Base-by-base conservation (phyloP, 2,797 vertebrate genomes). In the Labeo calbasu region DNA sequence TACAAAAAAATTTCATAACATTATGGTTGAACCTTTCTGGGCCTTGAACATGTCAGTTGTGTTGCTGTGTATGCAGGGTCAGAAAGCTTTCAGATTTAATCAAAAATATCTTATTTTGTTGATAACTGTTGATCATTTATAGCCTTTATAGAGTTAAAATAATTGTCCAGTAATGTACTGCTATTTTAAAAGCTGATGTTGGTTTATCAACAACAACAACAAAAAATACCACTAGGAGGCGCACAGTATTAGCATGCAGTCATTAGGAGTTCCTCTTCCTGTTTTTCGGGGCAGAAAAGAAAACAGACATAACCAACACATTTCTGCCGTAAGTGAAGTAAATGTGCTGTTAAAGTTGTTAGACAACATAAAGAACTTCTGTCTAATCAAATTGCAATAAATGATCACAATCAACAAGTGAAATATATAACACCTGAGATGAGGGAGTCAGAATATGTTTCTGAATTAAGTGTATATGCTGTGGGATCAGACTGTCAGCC, bases 151-250 rank as follows among this genome's bases (percentile, higher is more conserved):
- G 25, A 5, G 2, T 65, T 32, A 65, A 65, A 32, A 65, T 55
- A n/a, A 8, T 55, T 75, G 5, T 55, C 25, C 70, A 51, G 17
- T 19, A 40, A 68, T 68, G 8, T 36, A 40, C 0, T 36, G 32
- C 32, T 32, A 28, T 13, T 71, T 63, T 10, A 48, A 50, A 72
- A 17, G 25, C 72, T 43, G 4, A 43, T 17, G 4, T 43, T 59
- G 36, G 1, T 59, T 23, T 57, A 2, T 15, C 8, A 11, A n/a
- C 36, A 14, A 23, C 15, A 61, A 43, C 23, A 57, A 28, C 5
- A 63, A 63, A 32, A 15, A 28, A 55, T 13, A 43, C 61, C 81
- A 83, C 71, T 66, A 77, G 81, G 81, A 25, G 81, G 81, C 48
- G 25, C 19, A 25, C 19, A 40, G 14, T 48, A 68, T 43, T 50